These are phyloP conservation scores for Gnatocerus cornutus DNA, from an alignment of 2,888 invertebrate species.

Conservation along the genomic window DNA sequence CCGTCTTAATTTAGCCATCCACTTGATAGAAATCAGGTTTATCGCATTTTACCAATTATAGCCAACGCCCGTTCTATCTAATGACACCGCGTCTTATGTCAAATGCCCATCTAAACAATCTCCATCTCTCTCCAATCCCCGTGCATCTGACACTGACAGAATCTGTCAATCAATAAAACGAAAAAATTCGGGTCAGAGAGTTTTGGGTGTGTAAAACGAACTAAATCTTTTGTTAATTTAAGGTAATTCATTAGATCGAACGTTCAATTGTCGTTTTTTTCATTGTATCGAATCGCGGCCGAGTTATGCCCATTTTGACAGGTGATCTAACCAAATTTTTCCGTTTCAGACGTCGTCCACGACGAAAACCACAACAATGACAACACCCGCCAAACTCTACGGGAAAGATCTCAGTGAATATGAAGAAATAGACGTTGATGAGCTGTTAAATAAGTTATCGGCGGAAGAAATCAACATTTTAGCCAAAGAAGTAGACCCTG, in stretches of 20 bases:
- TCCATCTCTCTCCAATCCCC: constrained; percentile 11
- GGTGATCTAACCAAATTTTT: constrained; percentile 47
- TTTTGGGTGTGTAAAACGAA: constrained; percentile 62
- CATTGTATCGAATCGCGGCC: constrained; percentile 22
- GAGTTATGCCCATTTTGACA: constrained; percentile 47
- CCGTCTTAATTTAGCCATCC: too few species aligned
- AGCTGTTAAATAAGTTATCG: constrained; percentile 92
- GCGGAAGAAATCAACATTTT: constrained; percentile 97
- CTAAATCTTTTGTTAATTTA: constrained; percentile 51
- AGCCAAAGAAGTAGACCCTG: constrained; percentile 99
- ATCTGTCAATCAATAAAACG: constrained; percentile 39
- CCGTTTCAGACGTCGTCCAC: constrained; percentile 88
- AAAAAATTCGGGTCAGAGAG: constrained; percentile 63
- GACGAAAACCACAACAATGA: constrained; percentile 91
- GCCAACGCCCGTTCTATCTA: neutral
- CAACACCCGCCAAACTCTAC: constrained; percentile 91
- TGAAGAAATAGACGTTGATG: constrained; percentile 97
- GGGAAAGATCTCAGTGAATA: constrained; percentile 92
- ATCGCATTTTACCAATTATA: neutral
- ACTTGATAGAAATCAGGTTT: neutral
- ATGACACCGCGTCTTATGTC: neutral
- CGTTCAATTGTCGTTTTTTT: neutral
- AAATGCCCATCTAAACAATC: constrained; percentile 21
- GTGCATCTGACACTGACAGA: neutral
- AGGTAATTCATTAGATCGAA: constrained; percentile 16